A percentile compares a stretch with the other conserved stretches of the same genome.
Conservation (phyloP, 2,113 vertebrate species). For the Corynorhinus townsendii region DNA sequence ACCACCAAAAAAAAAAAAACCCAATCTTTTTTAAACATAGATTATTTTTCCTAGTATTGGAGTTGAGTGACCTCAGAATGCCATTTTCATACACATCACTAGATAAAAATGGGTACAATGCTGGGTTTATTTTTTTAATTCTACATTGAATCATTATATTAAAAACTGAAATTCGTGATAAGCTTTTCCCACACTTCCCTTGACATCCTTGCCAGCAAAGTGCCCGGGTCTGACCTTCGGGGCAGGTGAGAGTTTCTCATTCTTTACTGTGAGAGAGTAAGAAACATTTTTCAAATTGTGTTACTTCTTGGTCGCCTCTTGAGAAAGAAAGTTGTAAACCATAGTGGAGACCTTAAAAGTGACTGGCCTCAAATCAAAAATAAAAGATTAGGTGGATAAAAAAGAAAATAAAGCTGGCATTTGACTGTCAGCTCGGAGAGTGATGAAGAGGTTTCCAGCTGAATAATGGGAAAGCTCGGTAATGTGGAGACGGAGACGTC, state of each 20-base stretch:
- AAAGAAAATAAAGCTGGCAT: conserved; percentile 68
- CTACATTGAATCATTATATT: conserved; percentile 11
- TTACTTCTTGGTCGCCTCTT: conserved; percentile 41
- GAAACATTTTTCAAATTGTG: conserved; percentile 55
- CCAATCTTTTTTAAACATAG: background rate
- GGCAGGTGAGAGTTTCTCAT: conserved; percentile 18
- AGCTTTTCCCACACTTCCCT: conserved; percentile 53
- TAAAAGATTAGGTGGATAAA: conserved; percentile 63
- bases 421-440: conserved; percentile 47
- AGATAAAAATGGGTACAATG: conserved; percentile 19
- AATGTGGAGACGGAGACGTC: background rate
- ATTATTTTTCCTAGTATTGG: background rate
- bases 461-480: background rate
- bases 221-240: background rate
- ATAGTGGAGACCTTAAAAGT: conserved; percentile 51
- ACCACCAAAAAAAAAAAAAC: background rate
- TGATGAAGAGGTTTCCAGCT: conserved; percentile 56
- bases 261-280: background rate
- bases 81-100: background rate
- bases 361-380: conserved; percentile 57
- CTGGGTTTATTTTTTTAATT: conserved; percentile 50
- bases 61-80: conserved; percentile 13
- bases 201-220: background rate
- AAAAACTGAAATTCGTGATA: background rate
- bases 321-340: conserved; percentile 59